A percentile compares a stretch with the other conserved stretches of the same genome.
phyloP scores from a whole-genome alignment of 2,797 vertebrate species.

The Coreius guichenoti region DNA sequence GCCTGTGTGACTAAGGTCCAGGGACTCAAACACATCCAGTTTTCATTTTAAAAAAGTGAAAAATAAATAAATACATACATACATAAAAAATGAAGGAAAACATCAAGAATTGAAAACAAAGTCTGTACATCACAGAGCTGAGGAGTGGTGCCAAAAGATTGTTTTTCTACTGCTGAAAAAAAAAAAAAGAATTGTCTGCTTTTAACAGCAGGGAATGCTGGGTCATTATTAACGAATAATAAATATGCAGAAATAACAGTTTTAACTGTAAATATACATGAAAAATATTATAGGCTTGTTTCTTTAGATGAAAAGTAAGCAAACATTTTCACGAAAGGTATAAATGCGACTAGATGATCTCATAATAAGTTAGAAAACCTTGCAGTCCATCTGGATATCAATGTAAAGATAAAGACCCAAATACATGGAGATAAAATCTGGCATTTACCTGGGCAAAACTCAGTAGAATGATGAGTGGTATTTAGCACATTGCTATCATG shows the following conservation, averaged over 20 bases:
- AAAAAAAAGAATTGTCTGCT: constrained; percentile 8
- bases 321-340: neutral
- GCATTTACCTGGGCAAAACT: neutral
- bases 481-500: neutral
- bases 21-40: constrained; percentile 78
- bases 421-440: neutral
- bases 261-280: constrained; percentile 2
- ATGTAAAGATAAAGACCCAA: neutral
- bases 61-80: constrained; percentile 65
- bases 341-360: neutral
- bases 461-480: neutral
- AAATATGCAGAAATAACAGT: constrained; percentile 17
- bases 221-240: constrained; percentile 19
- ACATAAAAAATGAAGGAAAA: constrained; percentile 48
- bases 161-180: constrained; percentile 6
- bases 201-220: neutral
- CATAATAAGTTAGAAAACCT: neutral
- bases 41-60: constrained; percentile 60
- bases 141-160: constrained; percentile 54
- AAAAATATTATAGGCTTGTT: neutral
- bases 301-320: neutral
- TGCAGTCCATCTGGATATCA: neutral
- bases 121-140: constrained; percentile 76
- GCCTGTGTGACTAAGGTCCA: constrained; percentile 73
- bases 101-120: constrained; percentile 49